Percentiles rank a stretch among this genome's conserved stretches.
phyloP scores from a whole-genome alignment of 2,113 vertebrate species.

The Vulpes lagopus region DNA sequence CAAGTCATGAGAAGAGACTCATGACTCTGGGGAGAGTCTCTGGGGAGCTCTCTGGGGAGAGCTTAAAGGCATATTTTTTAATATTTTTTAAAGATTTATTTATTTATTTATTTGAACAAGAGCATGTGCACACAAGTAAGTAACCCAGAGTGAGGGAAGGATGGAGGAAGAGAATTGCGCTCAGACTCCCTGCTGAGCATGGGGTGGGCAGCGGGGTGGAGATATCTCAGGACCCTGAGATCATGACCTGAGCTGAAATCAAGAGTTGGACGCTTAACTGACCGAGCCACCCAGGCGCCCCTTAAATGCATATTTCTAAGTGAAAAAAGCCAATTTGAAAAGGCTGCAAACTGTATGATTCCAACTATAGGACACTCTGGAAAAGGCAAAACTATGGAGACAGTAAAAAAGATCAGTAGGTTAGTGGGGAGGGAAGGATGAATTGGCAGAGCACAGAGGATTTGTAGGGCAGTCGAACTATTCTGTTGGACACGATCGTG shows the following conservation, averaged over 20 bases:
- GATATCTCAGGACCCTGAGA: background rate
- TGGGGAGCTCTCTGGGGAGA: too few species aligned
- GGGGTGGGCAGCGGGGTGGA: too few species aligned
- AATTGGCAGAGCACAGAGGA: background rate
- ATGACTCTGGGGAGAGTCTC: too few species aligned
- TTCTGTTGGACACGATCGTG: background rate
- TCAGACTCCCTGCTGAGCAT: background rate
- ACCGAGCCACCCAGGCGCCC: background rate
- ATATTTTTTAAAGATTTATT: background rate
- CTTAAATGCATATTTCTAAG: background rate
- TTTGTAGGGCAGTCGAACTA: background rate
- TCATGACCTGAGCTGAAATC: background rate
- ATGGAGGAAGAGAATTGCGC: background rate
- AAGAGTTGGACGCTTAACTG: background rate
- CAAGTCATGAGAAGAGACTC: background rate
- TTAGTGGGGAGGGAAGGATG: background rate
- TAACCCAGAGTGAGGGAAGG: background rate
- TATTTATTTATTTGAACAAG: background rate
- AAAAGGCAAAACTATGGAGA: background rate
- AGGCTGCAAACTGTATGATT: background rate
- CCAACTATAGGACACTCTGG: background rate
- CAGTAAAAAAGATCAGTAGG: background rate
- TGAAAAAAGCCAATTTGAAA: background rate
- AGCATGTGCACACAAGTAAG: accelerated
- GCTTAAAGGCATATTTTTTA: background rate